A percentile compares a stretch with the other conserved stretches of the same genome.
phyloP scores from a whole-genome alignment of 37 sponge, comb jelly and placozoan genomes.

The Lycopodina hypogea region DNA sequence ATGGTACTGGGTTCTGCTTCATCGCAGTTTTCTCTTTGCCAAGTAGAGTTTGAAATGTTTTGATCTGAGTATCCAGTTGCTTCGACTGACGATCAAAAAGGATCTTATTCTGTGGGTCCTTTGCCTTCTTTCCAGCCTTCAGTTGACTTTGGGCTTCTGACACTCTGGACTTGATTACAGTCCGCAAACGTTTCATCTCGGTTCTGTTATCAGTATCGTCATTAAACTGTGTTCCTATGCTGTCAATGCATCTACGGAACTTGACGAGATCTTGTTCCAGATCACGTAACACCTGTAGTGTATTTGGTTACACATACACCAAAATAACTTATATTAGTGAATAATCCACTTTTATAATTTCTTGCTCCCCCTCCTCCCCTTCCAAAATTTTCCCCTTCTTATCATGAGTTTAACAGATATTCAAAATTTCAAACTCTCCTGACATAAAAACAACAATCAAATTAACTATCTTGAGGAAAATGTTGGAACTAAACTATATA shows the following conservation, averaged over 20 bases:
- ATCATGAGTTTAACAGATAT: no score
- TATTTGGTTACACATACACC: neutral
- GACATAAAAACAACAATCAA: no score
- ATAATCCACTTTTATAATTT: no score
- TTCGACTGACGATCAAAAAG: neutral
- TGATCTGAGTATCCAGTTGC: constrained; percentile 14
- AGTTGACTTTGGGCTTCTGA: constrained; percentile 2
- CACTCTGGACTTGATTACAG: constrained; percentile 24
- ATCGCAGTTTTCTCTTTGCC: constrained; percentile 19
- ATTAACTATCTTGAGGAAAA: no score
- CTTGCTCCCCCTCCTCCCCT: no score
- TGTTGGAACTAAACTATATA: no score
- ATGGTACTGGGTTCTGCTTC: constrained; percentile 13
- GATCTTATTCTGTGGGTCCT: constrained; percentile 21
- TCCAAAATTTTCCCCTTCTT: no score
- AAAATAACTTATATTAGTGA: neutral
- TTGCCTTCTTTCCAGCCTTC: constrained; percentile 6
- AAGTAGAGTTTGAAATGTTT: constrained; percentile 8
- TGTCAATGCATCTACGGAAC: constrained; percentile 29
- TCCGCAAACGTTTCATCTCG: constrained; percentile 20
- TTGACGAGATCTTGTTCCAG: constrained; percentile 24
- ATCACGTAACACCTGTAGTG: constrained; percentile 7
- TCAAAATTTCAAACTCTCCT: no score
- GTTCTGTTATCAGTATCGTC: constrained; percentile 12
- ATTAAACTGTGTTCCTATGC: constrained; percentile 38